Conservation (phyloP, 1,140 invertebrate genomes). For the Caerostris darwini region DNA sequence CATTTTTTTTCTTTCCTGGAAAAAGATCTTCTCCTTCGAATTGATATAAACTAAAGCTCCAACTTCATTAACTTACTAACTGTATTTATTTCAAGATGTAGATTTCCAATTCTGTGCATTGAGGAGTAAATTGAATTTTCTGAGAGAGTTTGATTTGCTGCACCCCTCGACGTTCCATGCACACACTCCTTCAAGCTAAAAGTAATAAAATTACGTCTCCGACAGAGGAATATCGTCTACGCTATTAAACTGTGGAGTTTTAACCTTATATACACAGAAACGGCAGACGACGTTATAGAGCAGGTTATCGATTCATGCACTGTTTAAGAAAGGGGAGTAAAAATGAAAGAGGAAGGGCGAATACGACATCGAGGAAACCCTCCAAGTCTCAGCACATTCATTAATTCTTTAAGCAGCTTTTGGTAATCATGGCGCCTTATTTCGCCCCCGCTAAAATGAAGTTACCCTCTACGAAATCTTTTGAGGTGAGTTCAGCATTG, state of each 20-base stretch:
- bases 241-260: constrained; percentile 37
- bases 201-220: constrained; percentile 45
- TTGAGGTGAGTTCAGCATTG: not conserved
- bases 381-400: constrained; percentile 16
- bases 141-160: constrained; percentile 6
- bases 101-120: constrained; percentile 10
- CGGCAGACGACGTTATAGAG: not conserved
- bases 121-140: constrained; percentile 28
- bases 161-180: not conserved
- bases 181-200: constrained; percentile 4
- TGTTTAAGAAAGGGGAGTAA: constrained; percentile 1
- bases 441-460: constrained; percentile 2
- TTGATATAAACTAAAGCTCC: not conserved
- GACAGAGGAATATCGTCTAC: not conserved
- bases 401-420: constrained; percentile 58
- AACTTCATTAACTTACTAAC: constrained; percentile 20
- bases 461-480: constrained; percentile 21
- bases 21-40: too few species aligned
- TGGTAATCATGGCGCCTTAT: not conserved
- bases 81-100: constrained; percentile 26
- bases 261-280: not conserved
- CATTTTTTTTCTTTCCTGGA: too few species aligned
- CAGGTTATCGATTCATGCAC: constrained; percentile 1
- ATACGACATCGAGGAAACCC: not conserved
- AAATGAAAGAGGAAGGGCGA: not conserved